Conservation (phyloP, 2,888 invertebrate species). For the Phalangium opilio region DNA sequence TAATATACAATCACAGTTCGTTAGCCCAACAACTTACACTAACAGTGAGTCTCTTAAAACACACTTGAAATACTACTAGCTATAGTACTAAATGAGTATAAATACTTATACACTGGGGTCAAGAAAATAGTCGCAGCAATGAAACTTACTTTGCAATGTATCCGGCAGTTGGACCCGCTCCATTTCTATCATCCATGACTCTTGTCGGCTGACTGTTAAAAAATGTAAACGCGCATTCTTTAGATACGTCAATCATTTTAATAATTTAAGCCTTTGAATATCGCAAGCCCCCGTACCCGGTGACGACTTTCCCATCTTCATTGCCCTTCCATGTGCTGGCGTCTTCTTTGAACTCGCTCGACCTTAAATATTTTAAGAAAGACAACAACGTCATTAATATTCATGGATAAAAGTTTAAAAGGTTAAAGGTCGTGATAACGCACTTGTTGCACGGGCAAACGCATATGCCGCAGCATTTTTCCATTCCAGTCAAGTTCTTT, state of each 20-base stretch:
- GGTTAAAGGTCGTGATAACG: slow-evolving; percentile 15
- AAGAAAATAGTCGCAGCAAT: no score
- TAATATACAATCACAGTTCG: no score
- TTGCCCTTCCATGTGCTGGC: slow-evolving; percentile 98
- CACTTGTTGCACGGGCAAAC: slow-evolving; percentile 98
- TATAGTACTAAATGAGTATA: no score
- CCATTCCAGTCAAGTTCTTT: slow-evolving; percentile 98
- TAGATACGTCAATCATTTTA: no score
- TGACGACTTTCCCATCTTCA: slow-evolving; percentile 91
- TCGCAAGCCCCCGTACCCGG: no score
- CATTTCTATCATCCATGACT: slow-evolving; percentile 87
- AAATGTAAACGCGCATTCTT: no score
- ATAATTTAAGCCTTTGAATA: no score
- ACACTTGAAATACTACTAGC: no score
- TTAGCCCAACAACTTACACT: no score
- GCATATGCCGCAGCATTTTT: slow-evolving; percentile 98
- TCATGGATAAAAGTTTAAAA: background rate
- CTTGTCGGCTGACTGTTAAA: slow-evolving; percentile 78
- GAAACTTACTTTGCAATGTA: slow-evolving; percentile 57
- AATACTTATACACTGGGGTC: no score
- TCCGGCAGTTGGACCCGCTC: slow-evolving; percentile 78
- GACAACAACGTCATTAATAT: background rate
- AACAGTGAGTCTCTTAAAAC: no score
- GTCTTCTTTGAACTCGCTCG: slow-evolving; percentile 67
- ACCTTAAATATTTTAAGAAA: slow-evolving; percentile 4